phyloP scores from a whole-genome alignment of 2,888 invertebrate genomes.

The Luffia ferchaultella region DNA sequence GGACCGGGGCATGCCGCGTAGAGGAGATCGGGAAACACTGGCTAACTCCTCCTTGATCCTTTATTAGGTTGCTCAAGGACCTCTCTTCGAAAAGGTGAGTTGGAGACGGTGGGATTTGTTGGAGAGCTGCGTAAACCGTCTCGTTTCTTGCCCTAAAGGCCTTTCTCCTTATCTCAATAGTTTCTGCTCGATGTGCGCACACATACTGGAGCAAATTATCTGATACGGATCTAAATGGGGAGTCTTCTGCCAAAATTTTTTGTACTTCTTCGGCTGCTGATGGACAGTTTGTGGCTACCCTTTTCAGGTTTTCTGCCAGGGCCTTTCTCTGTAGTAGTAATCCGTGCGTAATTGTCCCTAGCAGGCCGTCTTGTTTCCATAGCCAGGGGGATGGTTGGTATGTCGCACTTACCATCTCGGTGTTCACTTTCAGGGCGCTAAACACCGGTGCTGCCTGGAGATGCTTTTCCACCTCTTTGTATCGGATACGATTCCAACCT shows the following conservation, averaged over 20 bases:
- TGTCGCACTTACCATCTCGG: background rate
- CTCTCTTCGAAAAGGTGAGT: background rate
- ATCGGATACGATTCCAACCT: constrained; percentile 1
- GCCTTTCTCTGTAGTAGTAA: background rate
- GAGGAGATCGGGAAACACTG: background rate
- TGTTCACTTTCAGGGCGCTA: background rate
- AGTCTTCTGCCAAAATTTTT: background rate
- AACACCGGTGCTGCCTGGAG: constrained; percentile 2
- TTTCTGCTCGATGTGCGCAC: background rate
- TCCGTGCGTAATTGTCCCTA: background rate
- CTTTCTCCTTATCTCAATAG: background rate
- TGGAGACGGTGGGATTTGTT: background rate
- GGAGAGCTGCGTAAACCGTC: too few species aligned
- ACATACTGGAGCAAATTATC: background rate
- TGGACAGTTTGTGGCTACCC: background rate
- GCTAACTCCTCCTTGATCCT: background rate
- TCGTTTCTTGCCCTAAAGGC: background rate
- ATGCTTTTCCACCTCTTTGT: constrained; percentile 1
- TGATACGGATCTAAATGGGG: background rate
- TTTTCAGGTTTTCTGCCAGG: background rate
- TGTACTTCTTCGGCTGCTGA: background rate
- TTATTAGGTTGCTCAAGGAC: background rate
- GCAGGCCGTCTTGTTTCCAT: background rate
- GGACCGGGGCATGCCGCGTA: background rate
- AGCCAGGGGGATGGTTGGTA: background rate